Base-by-base conservation (phyloP, 2,888 invertebrate genomes). In the Syritta pipiens region DNA sequence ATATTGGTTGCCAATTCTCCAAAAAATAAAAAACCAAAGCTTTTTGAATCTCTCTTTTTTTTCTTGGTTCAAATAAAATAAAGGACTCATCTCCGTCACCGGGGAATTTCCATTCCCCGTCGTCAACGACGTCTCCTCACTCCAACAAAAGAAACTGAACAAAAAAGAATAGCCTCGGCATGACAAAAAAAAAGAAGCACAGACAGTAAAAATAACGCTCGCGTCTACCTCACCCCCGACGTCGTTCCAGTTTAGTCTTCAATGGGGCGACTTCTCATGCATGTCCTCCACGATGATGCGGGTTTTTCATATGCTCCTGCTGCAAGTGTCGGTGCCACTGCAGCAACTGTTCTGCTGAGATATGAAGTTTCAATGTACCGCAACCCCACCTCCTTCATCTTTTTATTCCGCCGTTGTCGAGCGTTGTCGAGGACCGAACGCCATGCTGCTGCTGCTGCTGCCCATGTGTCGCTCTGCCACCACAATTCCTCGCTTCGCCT, bases 311-410 rank as follows among this genome's bases (percentile, higher is more conserved):
- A 62, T 81, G 63, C 51, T 71, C 57, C 75, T 69, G 62, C 57
- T 77, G 71, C 79, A 79, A 74, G 81, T 68, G 77, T 65, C 72
- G 67, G 60, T 62, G 75, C 71, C 72, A 72, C 69, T 72, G 76
- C 82, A 77, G 82, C 82, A 76, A 77, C 81, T 82, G 82, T 68
- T 82, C 62, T 81, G 67, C 76, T 79, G 82, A 82, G 81, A 82
- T 82, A 81, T 82, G 81, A 81, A 79, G 81, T 81, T 82, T 82
- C 75, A 81, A 71, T 72, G 79, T 71, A 57, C 74, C 81, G 72
- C 81, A 74, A 65, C 40, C 60, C 60, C 55, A 79, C 71, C 65
- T 60, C 63, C 20, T 59, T 42, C 60, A 67, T 53, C 48, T 63
- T 77, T 71, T 75, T 74, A 55, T 62, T 42, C 40, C 65, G 32